Conservation (phyloP, 2,888 invertebrate genomes). For the Margaritifera margaritifera region DNA sequence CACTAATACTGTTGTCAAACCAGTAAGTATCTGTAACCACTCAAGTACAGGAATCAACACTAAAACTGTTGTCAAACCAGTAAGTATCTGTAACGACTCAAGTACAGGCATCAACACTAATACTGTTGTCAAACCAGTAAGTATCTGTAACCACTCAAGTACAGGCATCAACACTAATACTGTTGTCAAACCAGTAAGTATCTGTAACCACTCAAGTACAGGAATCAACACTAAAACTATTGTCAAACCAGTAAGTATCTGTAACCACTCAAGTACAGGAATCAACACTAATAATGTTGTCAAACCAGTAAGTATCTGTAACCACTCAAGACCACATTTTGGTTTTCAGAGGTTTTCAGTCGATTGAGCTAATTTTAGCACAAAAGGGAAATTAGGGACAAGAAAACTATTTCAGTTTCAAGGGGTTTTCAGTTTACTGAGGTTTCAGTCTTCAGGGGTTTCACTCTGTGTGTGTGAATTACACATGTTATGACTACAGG, state of each 20-base stretch:
- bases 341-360: too few species aligned
- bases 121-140: constrained; percentile 1
- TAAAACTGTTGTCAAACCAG: constrained; percentile 1
- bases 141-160: neutral
- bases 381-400: too few species aligned
- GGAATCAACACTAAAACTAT: neutral
- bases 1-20: constrained; percentile 64
- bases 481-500: too few species aligned
- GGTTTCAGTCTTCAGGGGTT: too few species aligned
- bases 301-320: too few species aligned
- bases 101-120: neutral
- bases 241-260: neutral
- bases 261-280: neutral
- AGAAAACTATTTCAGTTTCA: too few species aligned
- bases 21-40: constrained; percentile 56
- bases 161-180: neutral
- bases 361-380: too few species aligned
- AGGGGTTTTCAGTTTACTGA: too few species aligned
- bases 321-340: neutral
- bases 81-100: neutral
- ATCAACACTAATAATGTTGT: neutral
- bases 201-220: neutral
- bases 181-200: constrained; percentile 1
- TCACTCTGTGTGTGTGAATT: too few species aligned
- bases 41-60: neutral